Percentiles rank a stretch among this genome's conserved stretches.
phyloP scores from a whole-genome alignment of 2,113 vertebrate genomes.

The Collichthys lucidus region DNA sequence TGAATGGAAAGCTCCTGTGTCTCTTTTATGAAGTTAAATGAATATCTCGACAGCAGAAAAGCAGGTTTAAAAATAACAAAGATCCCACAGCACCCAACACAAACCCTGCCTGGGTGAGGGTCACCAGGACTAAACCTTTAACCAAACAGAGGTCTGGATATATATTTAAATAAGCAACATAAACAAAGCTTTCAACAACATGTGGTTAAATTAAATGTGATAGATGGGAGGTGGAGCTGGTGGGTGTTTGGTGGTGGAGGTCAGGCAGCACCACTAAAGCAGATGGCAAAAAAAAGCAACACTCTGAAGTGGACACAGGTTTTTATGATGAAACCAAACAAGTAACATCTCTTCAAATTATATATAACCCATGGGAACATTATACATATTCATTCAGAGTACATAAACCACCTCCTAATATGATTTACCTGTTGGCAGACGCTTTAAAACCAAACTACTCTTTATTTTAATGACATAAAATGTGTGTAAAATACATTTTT shows the following conservation, averaged over 20 bases:
- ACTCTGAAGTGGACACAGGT: constrained; percentile 71
- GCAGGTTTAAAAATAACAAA: constrained; percentile 8
- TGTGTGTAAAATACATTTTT: background rate
- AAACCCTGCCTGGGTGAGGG: background rate
- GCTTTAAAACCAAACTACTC: background rate
- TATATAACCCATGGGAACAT: too few species aligned
- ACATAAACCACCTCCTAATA: too few species aligned
- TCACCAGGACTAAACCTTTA: background rate
- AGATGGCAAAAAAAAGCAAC: constrained; percentile 68
- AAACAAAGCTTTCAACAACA: constrained; percentile 31
- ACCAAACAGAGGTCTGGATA: background rate
- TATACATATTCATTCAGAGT: too few species aligned
- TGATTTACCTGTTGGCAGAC: background rate
- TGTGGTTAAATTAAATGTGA: constrained; percentile 24
- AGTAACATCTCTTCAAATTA: background rate
- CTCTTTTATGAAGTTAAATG: background rate
- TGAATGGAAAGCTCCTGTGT: background rate
- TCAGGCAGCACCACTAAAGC: constrained; percentile 38
- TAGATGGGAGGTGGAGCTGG: background rate
- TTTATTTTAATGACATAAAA: background rate
- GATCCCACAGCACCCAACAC: constrained; percentile 1
- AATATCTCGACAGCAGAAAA: background rate
- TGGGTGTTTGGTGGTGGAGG: background rate
- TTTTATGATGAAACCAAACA: too few species aligned
- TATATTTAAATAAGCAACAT: background rate